Conservation (phyloP, 2,797 vertebrate species). For the Sandelia bainsii region DNA sequence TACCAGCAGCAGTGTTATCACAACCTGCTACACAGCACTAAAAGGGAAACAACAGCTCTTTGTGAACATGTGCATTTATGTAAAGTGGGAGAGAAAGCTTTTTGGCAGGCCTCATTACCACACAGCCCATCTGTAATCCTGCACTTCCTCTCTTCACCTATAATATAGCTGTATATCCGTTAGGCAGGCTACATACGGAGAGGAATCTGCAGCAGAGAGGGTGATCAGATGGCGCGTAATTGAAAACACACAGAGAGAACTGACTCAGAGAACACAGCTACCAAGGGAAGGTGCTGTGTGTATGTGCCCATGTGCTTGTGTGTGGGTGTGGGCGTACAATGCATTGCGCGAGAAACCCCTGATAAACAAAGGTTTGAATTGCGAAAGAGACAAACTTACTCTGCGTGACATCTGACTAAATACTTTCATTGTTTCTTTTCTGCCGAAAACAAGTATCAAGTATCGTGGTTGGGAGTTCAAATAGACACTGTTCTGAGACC, state of each 20-base stretch:
- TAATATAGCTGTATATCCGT: conserved; percentile 69
- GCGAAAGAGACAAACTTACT: conserved; percentile 85
- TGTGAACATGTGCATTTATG: conserved; percentile 66
- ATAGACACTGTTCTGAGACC: conserved; percentile 73
- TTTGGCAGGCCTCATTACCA: conserved; percentile 65
- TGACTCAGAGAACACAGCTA: conserved; percentile 76
- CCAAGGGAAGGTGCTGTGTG: conserved; percentile 74
- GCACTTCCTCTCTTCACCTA: conserved; percentile 70
- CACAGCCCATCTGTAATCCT: conserved; percentile 65
- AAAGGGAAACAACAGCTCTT: conserved; percentile 68
- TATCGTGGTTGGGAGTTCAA: conserved; percentile 70
- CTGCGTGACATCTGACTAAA: conserved; percentile 87
- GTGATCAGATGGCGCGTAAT: conserved; percentile 81
- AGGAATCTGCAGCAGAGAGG: conserved; percentile 70
- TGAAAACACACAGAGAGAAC: conserved; percentile 83
- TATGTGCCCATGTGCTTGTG: conserved; percentile 24
- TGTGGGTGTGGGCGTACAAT: conserved; percentile 22
- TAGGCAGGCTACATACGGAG: conserved; percentile 56
- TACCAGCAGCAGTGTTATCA: conserved; percentile 49
- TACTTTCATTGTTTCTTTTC: conserved; percentile 87
- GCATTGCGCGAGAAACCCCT: conserved; percentile 60
- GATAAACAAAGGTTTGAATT: conserved; percentile 84
- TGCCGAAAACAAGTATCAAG: conserved; percentile 85
- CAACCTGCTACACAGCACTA: conserved; percentile 48
- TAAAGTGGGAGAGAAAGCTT: conserved; percentile 47